Percentiles rank a stretch among this genome's conserved stretches.
Conservation (phyloP, 2,113 vertebrate species). For the Phylloscopus trochilus region DNA sequence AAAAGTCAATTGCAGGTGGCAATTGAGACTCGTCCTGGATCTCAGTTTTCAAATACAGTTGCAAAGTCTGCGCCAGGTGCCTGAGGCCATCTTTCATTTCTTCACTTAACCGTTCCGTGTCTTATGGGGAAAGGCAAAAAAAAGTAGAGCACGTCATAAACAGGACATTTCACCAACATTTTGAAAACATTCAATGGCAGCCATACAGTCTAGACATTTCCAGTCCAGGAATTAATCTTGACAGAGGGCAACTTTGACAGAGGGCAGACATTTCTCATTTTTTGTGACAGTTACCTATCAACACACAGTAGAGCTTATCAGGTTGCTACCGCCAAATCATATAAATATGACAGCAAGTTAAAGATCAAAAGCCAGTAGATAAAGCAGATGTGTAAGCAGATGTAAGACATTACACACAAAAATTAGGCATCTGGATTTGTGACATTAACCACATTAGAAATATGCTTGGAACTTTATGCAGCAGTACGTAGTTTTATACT, state of each 20-base stretch:
- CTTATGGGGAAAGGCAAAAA: conserved; percentile 63
- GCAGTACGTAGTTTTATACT: background rate
- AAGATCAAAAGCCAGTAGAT: conserved; percentile 14
- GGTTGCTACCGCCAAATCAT: conserved; percentile 7
- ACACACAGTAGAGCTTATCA: background rate
- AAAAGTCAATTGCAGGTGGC: conserved; percentile 78
- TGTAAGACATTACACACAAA: background rate
- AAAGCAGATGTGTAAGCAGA: conserved; percentile 23
- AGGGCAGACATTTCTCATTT: background rate
- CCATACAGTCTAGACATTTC: conserved; percentile 14
- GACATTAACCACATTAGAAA: background rate
- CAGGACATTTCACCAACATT: conserved; percentile 11
- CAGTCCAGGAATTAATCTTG: conserved; percentile 7
- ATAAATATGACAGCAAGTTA: background rate
- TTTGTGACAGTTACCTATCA: conserved; percentile 42
- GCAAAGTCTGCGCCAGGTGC: conserved; percentile 82
- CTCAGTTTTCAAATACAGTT: conserved; percentile 84
- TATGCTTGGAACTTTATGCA: background rate
- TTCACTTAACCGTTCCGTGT: conserved; percentile 81
- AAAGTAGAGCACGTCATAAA: conserved; percentile 5
- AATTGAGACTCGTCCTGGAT: conserved; percentile 72
- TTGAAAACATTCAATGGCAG: conserved; percentile 19
- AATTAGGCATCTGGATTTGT: background rate
- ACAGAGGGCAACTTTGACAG: conserved; percentile 12
- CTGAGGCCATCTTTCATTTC: conserved; percentile 87